Evolutionary conservation across 2,113 vertebrate species (phyloP), one percentile per base, ranked within the genome.

Genomic region (Neotoma lepida): DNA sequence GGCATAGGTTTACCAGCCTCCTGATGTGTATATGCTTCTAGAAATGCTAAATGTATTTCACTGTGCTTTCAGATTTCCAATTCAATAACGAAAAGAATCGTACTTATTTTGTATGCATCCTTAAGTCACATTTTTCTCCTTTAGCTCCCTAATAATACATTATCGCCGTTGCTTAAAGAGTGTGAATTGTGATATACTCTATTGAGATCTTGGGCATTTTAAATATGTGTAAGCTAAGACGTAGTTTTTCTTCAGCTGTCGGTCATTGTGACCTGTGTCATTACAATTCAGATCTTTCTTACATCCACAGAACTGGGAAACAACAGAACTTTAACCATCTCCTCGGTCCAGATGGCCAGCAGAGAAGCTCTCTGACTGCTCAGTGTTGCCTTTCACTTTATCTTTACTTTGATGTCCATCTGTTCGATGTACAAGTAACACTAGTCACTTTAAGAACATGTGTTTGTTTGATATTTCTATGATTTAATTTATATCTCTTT

Each of bases 81-180:
- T 1, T 93, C 61, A 85, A 49, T 91, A 84, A 91, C 90, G n/a
- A 88, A 84, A 85, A 66, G 61, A 30, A 74, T 56, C 24, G 6
- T 76, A 28, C 86, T 89, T 54, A 2, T 51, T 86, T 44, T 78
- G 9, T 89, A 64, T 76, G 61, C 4, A n/a, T 58, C 94, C 13
- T 64, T 85, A 87, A 89, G 54, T 76, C 26, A 9, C 66, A 86
- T 86, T 92, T 70, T 95, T 18, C 30, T 82, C 12, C 18, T 92
- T 93, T 81, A 54, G 6, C 8, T 54, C 86, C 24, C 58, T 89
- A 87, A 71, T 81, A 78, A 41, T 91, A 84, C 77, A 3, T 51
- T 56, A 58, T 56, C 41, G 51, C 1, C 28, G 49, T 71, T 66
- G 12, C 76, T 92, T 24, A 76, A 96, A 92, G 9, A 64, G 13